Base-by-base conservation (phyloP, 2,888 invertebrate species). In the Salticus scenicus region DNA sequence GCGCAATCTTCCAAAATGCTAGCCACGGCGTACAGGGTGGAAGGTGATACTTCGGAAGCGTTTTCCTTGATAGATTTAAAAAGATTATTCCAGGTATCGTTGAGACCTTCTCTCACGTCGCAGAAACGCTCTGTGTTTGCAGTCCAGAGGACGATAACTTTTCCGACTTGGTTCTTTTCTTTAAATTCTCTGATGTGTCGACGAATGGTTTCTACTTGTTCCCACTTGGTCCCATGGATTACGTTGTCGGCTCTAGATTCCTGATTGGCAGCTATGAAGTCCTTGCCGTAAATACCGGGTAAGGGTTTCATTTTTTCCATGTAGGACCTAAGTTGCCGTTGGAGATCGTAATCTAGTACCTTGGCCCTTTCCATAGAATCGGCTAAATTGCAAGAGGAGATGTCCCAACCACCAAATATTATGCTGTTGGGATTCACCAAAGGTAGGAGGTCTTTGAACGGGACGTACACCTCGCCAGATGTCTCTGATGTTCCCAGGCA, bases 181-280 rank as follows among this genome's bases (percentile, higher is more conserved):
- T 95, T 96, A 92, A 98, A 98, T 89, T 96, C 95, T 71, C 94
- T 93, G 89, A 99, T 98, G 42, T 86, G 98, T 4, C 94, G 96
- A 20, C 77, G 77, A 14, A 83, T 73, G 89, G 94, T 93, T 42
- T 92, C 91, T 87, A 93, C 85, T 90, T 97, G 96, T 90, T 96
- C 95, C 90, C 93, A 93, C 89, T 94, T 95, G 20, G 72, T 91
- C 27, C 92, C 92, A 0, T 91, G 90, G 79, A 98, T 94, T n/a
- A 96, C 90, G 91, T 98, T 97, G 89, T 97, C 95, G 0, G 96
- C 98, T 41, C 98, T 93, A 27, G 94, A 93, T 72, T 93, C 93
- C 93, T 98, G 98, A 92, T 98, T 98, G 87, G 97, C 96, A 17
- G 98, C 98, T 88, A 98, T 97, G 90, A 97, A 98, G 90, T 97